Evolutionary conservation across 2,888 invertebrate species (phyloP), one percentile per base, ranked within the genome.

Genomic region (Clivina fossor): DNA sequence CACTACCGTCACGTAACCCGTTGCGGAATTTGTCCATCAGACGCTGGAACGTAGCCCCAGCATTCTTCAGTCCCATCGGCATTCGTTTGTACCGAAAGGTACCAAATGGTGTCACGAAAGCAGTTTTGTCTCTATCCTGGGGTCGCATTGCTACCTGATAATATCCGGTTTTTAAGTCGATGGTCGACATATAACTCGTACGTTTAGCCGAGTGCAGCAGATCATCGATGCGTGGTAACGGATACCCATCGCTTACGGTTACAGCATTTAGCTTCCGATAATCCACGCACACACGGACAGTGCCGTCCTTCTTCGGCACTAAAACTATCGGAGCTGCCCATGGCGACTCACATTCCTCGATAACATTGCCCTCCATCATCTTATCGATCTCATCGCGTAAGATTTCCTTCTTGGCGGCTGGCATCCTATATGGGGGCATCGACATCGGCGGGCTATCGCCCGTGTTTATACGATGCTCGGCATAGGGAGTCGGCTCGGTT

Each of bases 301-400:
- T 43, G 16, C 63, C 66, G 59, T 66, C 59, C 30, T 56, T 56
- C 44, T 68, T 70, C 1, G n/a, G n/a, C n/a, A n/a, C n/a, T n/a
- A n/a, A n/a, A n/a, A n/a, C n/a, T n/a, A n/a, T 63, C 3, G 67
- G 68, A 5, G 67, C 60, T 1, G 63, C 56, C 69, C 69, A 70
- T 1, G 67, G 62, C 0, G 68, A 69, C 46, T 68, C 67, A 28
- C 64, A 64, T 22, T 68, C 67, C 33, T 69, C 67, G 1, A 68
- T 66, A 0, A 69, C 58, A 0, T 58, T 66, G 2, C 66, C 63
- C 1, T 56, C 15, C 1, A 68, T 44, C 68, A 68, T 68, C 26
- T 58, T 57, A 3, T 64, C 62, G 0, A 69, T 40, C 49, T 67
- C 61, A 22, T 46, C 41, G 8, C 51, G 48, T 1, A 66, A 44